Evolutionary conservation across 2,797 vertebrate species (phyloP).

Genomic region (Mastacembelus armatus): DNA sequence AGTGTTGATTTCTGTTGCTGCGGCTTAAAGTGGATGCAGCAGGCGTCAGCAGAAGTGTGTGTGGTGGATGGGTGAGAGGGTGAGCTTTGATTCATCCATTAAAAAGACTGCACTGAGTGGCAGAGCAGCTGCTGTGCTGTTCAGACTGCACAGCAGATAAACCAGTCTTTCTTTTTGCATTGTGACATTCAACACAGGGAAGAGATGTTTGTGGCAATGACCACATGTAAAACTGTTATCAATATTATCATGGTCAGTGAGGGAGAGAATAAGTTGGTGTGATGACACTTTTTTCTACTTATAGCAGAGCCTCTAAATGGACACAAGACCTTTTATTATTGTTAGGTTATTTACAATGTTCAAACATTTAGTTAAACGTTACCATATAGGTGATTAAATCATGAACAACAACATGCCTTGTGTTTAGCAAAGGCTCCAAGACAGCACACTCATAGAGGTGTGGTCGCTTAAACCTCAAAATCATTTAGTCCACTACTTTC

Average conservation of each 20-base stretch:
- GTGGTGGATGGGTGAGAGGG: constrained; percentile 23
- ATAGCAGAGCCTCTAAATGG: background rate
- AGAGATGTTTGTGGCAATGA: background rate
- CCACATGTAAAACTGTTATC: too few species aligned
- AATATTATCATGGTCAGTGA: too few species aligned
- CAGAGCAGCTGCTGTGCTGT: constrained; percentile 67
- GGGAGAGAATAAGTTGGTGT: background rate
- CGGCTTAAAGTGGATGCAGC: constrained; percentile 39
- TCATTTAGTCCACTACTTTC: constrained; percentile 58
- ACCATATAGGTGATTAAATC: background rate
- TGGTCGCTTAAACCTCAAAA: constrained; percentile 43
- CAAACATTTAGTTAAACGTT: background rate
- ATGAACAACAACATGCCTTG: background rate
- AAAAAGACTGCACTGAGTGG: constrained; percentile 43
- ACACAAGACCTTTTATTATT: background rate
- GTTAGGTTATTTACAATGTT: background rate
- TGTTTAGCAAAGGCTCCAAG: background rate
- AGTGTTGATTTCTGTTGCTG: constrained; percentile 45
- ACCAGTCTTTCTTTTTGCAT: constrained; percentile 45
- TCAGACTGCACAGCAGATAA: constrained; percentile 52
- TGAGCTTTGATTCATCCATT: constrained; percentile 63
- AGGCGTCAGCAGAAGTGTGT: constrained; percentile 63
- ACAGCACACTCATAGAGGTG: constrained; percentile 2
- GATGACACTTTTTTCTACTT: background rate
- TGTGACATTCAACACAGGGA: constrained; percentile 35